Evolutionary conservation across 2,888 invertebrate genomes (phyloP), one percentile per base, ranked within the genome.

Genomic region (Drosophila trichaetosa): DNA sequence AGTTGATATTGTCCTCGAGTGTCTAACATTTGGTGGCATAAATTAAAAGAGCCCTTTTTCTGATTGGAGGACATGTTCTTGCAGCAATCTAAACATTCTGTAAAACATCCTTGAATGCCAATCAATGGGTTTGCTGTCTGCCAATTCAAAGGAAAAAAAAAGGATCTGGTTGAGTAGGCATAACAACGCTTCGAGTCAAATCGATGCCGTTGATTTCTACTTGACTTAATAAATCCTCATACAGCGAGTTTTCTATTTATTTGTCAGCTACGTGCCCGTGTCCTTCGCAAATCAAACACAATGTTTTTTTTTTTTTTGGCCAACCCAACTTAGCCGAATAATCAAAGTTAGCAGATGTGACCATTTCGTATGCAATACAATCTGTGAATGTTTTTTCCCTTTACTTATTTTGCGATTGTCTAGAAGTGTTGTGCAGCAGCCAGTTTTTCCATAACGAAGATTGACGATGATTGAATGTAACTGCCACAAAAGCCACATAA

Each of bases 271-370:
- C 34, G 34, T 33, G 27, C 11, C 54, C 29, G 34, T 29, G 21
- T 2, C 54, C 33, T 62, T 59, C 31, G 56, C 63, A 70, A 80
- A 74, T 73, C 54, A 79, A 78, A 76, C 65, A 64, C 46, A 59
- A 51, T 52, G 10, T 70, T 79, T 46, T 24, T 0, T 7, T 21
- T 42, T 16, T 21, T 24, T 67, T 69, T n/a, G 3, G n/a, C 21
- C 31, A 27, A 21, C 29, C 38, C 36, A 52, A 38, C 48, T 49
- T 29, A 65, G 57, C 33, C 34, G 76, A 74, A 77, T 79, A 79
- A 87, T 87, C 85, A 85, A 86, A 87, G 73, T 67, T 74, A 72
- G 74, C 85, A 87, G 79, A 73, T 87, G 87, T 67, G 77, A 56
- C 64, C 60, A 49, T 64, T 49, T 49, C 24, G 18, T 16, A 82